Conservation (phyloP, 2,888 invertebrate species). For the Acrobeloides nanus region DNA sequence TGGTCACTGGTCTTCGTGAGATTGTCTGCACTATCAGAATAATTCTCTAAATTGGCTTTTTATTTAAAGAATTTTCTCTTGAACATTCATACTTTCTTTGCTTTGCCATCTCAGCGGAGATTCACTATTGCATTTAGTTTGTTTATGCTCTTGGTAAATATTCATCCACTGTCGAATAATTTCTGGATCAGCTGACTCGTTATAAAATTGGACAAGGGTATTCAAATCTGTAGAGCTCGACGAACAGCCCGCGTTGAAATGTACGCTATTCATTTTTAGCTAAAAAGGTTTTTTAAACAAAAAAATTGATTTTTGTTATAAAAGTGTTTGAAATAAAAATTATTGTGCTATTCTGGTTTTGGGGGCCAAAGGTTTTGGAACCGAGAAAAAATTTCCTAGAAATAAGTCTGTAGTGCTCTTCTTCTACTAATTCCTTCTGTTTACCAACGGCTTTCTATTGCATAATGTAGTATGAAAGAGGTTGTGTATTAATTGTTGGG, state of each 20-base stretch:
- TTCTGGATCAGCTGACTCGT: slow-evolving; percentile 16
- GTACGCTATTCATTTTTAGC: slow-evolving; percentile 8
- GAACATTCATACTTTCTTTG: slow-evolving; percentile 11
- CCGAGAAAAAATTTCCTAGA: too few relatives aligned
- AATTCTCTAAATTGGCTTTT: slow-evolving; percentile 10
- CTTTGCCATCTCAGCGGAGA: slow-evolving; percentile 4
- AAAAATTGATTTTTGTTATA: too few relatives aligned
- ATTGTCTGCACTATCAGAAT: slow-evolving; percentile 11
- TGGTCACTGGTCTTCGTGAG: neutral
- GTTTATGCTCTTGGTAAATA: slow-evolving; percentile 23
- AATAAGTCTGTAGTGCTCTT: too few relatives aligned
- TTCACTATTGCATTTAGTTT: slow-evolving; percentile 4
- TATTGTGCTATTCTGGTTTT: too few relatives aligned
- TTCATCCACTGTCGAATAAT: slow-evolving; percentile 24
- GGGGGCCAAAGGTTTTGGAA: too few relatives aligned
- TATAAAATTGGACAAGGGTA: slow-evolving; percentile 26
- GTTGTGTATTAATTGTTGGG: too few relatives aligned
- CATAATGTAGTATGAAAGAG: too few relatives aligned
- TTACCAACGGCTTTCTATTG: too few relatives aligned
- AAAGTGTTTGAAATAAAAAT: too few relatives aligned
- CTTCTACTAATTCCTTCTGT: too few relatives aligned
- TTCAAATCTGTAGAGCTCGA: slow-evolving; percentile 25
- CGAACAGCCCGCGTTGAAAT: slow-evolving; percentile 30
- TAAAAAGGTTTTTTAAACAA: too few relatives aligned
- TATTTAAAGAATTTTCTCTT: neutral